Evolutionary conservation across 2,113 vertebrate species (phyloP), one percentile per base, ranked within the genome.

Genomic region (Callorhinus ursinus): DNA sequence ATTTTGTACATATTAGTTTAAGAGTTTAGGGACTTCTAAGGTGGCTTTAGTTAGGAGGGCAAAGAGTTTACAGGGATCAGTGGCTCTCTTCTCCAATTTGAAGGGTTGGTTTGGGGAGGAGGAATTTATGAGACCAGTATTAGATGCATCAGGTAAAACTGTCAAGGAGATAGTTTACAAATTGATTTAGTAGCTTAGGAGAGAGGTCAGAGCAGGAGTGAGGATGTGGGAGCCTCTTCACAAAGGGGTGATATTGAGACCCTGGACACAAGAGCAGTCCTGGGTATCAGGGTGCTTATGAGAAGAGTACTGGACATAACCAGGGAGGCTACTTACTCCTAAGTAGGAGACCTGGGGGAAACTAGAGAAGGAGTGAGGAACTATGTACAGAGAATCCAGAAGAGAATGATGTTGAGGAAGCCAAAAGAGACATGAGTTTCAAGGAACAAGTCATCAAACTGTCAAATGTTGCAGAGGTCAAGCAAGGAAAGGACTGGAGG

Each of bases 391-490:
- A 74, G 74, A 81, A 79, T 63, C 31, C 77, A 79, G 46, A 67
- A 49, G 88, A 92, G 19, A 88, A 57, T 69, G 39, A 13, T 74
- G 28, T 36, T 19, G 57, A 91, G 36, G 49, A 87, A 97, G 69
- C 42, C 85, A 80, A 39, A 59, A 65, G 63, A 95, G 74, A 31
- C 67, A 36, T 42, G 59, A 51, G 49, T 69, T 97, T 36, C 24
- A 87, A 90, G 42, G 46, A 53, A 94, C 82, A 94, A 87, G 59
- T 83, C 59, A 74, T 86, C 83, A 65, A 67, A 81, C 79, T 89
- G 74, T 93, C 67, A 28, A 19, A 22, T 79, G 72, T 59, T 77
- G 59, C 53, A 72, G 90, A 83, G 28, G 71, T 59, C 53, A 76
- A 76, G 83, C 46, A 88, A 88, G 79, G 18, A 81, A 53, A 93